Evolutionary conservation across 2,888 invertebrate genomes (phyloP), one percentile per base, ranked within the genome.

Genomic region (Micropterix aruncella): DNA sequence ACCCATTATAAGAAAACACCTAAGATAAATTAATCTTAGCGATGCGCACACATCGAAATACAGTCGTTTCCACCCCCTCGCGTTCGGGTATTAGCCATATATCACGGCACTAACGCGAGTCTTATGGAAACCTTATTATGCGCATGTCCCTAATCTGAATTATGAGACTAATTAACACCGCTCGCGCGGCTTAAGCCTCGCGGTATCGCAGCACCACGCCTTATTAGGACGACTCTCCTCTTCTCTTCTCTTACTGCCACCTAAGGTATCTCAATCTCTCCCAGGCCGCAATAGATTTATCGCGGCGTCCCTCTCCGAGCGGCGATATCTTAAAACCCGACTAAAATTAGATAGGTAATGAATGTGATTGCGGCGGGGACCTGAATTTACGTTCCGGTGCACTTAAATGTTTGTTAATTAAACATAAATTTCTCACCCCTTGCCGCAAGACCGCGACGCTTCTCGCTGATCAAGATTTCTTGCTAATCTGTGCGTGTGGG

Each of bases 151-250:
- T 43, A 46, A 47, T 47, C 42, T 47, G 44, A 47, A 40, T 47
- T 47, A 47, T 47, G 44, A 38, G 40, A 19, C 45, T 47, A 45
- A 47, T 47, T 47, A 47, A 47, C 43, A 45, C 45, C 36, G 40
- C 27, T 36, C 38, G 37, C 41, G 37, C 16, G 17, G 18, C 17
- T 19, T 19, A 44, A 38, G 41, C 40, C 44, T 37, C 16, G 18
- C 16, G 27, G 27, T 27, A 27, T 27, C 27, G 12, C 7, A 12
- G 27, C 12, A 27, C 7, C 27, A 27, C 12, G 27, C 27, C 27
- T 27, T 27, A 27, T 27, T 27, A 27, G 12, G 27, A 27, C 12
- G 27, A n/a, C n/a, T n/a, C n/a, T n/a, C n/a, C n/a, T n/a, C n/a
- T n/a, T n/a, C n/a, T n/a, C n/a, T n/a, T n/a, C n/a, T n/a, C n/a